Conservation (phyloP, 2,888 invertebrate species). For the Buathra laborator region DNA sequence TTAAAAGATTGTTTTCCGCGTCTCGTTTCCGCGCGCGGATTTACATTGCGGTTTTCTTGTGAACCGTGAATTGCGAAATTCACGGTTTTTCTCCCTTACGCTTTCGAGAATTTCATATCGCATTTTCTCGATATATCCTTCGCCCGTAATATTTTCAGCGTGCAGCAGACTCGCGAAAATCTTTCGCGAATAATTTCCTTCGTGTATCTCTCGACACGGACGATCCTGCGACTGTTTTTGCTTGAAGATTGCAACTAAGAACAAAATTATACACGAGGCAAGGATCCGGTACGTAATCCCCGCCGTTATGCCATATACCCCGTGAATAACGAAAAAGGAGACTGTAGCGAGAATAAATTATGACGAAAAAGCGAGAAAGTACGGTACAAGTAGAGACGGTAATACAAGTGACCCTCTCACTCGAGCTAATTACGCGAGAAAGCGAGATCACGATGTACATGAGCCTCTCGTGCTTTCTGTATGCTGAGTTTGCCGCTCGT, state of each 20-base stretch:
- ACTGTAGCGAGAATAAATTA: slow-evolving; percentile 31
- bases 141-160: no score
- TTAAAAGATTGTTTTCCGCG: slow-evolving; percentile 79
- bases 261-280: slow-evolving; percentile 5
- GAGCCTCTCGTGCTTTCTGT: no score
- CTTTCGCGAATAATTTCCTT: background rate
- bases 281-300: background rate
- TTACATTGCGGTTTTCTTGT: background rate
- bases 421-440: slow-evolving; percentile 31
- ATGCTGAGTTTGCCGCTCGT: no score
- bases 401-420: slow-evolving; percentile 36
- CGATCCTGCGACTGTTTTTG: background rate
- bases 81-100: background rate
- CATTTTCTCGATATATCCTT: no score
- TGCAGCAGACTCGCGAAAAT: no score
- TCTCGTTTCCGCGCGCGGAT: slow-evolving; percentile 14
- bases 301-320: background rate
- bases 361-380: slow-evolving; percentile 17
- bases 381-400: slow-evolving; percentile 16
- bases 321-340: slow-evolving; percentile 35
- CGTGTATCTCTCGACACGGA: background rate
- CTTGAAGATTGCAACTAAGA: background rate
- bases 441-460: background rate
- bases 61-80: no score
- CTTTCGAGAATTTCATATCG: no score